A percentile compares a stretch with the other conserved stretches of the same genome.
Evolutionary conservation across 2,113 vertebrate species (phyloP).

Genomic region (Hippocampus guttulatus): DNA sequence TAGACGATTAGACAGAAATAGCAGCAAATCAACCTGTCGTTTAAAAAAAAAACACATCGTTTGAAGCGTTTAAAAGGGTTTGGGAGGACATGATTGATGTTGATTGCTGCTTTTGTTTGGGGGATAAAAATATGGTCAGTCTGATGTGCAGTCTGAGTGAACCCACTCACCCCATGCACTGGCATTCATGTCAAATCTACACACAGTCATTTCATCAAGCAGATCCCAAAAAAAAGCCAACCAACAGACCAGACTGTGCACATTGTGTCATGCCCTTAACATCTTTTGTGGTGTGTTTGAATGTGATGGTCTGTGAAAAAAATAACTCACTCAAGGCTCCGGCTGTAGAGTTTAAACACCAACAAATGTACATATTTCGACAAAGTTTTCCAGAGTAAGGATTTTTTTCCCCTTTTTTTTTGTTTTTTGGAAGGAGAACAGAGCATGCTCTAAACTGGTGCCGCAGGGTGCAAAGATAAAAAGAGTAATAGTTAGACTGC

Average conservation of each 20-base stretch:
- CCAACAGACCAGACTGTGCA: neutral
- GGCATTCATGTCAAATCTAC: conserved; percentile 36
- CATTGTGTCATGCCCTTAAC: neutral
- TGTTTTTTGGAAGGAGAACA: conserved; percentile 69
- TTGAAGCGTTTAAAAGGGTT: conserved; percentile 39
- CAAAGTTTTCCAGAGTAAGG: conserved; percentile 30
- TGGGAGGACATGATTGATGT: conserved; percentile 55
- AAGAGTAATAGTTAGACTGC: conserved; percentile 78
- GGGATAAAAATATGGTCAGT: conserved; percentile 50
- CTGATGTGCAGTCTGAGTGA: conserved; percentile 43
- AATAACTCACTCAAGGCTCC: conserved; percentile 27
- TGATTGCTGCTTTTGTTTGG: conserved; percentile 65
- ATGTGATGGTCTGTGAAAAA: conserved; percentile 14
- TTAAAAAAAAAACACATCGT: conserved; percentile 48
- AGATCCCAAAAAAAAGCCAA: conserved; percentile 34
- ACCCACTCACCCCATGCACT: conserved; percentile 22
- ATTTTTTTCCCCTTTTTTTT: neutral
- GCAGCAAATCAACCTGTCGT: conserved; percentile 65
- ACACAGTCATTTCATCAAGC: conserved; percentile 44
- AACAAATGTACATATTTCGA: conserved; percentile 69
- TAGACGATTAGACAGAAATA: conserved; percentile 67
- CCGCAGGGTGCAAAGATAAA: conserved; percentile 72
- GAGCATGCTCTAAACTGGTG: conserved; percentile 66
- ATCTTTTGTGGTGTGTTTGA: neutral
- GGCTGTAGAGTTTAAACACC: conserved; percentile 71